phyloP scores from a whole-genome alignment of 2,888 invertebrate genomes.

The Epistrophe grossulariae region DNA sequence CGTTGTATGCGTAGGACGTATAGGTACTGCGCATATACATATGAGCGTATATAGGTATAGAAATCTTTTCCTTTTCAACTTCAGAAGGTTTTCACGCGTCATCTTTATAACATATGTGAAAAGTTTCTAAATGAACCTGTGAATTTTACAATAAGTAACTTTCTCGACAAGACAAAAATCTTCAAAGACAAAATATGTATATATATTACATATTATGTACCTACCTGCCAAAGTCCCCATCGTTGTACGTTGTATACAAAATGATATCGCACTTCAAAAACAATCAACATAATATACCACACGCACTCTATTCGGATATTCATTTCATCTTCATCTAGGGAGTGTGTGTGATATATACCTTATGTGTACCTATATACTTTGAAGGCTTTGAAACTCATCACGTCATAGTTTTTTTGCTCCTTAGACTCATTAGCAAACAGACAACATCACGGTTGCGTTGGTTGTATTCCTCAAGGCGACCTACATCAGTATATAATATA shows the following conservation, averaged over 20 bases:
- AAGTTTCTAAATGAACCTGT: background rate
- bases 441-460: constrained; percentile 18
- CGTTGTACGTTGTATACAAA: background rate
- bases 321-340: background rate
- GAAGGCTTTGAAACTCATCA: constrained; percentile 30
- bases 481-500: constrained; percentile 46
- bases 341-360: constrained; percentile 28
- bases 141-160: background rate
- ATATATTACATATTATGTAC: background rate
- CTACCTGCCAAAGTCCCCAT: background rate
- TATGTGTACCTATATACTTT: constrained; percentile 1
- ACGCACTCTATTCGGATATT: constrained; percentile 58
- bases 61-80: no score
- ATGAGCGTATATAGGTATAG: no score
- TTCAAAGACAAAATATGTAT: background rate
- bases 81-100: no score
- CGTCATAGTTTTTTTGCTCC: constrained; percentile 28
- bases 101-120: background rate
- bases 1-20: no score
- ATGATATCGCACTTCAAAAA: constrained; percentile 16
- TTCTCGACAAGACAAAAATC: background rate
- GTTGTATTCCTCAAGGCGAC: constrained; percentile 59
- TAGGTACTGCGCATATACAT: no score
- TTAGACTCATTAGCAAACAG: constrained; percentile 56
- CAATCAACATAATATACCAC: constrained; percentile 17